Evolutionary conservation across 2,888 invertebrate genomes (phyloP), one percentile per base, ranked within the genome.

Genomic region (Eilema depressum): DNA sequence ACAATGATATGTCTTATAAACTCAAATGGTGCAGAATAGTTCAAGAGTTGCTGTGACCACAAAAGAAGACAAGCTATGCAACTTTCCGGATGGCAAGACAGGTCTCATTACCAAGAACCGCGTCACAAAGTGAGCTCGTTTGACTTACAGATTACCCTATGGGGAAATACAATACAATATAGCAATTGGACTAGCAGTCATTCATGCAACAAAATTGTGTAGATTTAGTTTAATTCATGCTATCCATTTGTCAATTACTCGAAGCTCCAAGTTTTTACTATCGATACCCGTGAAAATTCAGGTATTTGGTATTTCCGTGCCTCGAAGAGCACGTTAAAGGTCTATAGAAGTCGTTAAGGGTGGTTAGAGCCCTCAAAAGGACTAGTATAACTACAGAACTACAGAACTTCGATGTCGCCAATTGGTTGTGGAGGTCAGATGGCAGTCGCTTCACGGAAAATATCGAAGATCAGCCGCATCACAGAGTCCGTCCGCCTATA

Each of bases 11-110:
- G 59, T 12, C 41, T 33, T 66, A n/a, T 23, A 5, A 37, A 37
- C 25, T 7, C 66, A 66, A 66, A 41, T 66, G 59, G 59, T 59
- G 26, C 12, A 26, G 4, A 26, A 20, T 41, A 57, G 26, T 60
- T 12, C 25, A 5, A 66, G n/a, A 37, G 33, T 60, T 41, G 26
- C n/a, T 41, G 26, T 17, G 14, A 26, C 20, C 8, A 59, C 11
- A 23, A 26, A n/a, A 66, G 59, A 60, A 41, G 4, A 66, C 59
- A 69, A 69, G 33, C 60, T 56, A 63, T 62, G 66, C 66, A 57
- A 57, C 20, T 30, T 57, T 37, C 56, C 33, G 66, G 25, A 66
- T 33, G 20, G 20, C 25, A 57, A 66, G 57, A 57, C 25, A 57
- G 33, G 14, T 17, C 33, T 25, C 33, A 57, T 57, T 33, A 30